Conservation (phyloP, 1,140 invertebrate genomes). For the Pachypeltis micranthus region DNA sequence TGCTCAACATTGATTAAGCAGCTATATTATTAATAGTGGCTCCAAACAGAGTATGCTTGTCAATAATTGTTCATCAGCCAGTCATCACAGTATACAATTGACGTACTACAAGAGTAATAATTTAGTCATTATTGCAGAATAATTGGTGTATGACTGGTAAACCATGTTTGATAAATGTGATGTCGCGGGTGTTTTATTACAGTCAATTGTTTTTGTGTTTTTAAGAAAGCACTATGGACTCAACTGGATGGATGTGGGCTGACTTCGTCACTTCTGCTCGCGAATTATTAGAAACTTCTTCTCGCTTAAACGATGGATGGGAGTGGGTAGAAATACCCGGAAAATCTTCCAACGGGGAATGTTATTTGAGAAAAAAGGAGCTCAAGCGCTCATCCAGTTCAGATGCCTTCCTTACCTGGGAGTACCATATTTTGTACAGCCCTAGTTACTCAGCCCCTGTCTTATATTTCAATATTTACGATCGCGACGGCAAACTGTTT, state of each 20-base stretch:
- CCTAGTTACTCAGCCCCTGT: slow-evolving; percentile 24
- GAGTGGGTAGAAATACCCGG: neutral
- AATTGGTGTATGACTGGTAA: too few species aligned
- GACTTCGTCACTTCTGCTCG: slow-evolving; percentile 9
- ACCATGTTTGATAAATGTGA: too few species aligned
- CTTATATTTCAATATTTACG: slow-evolving; percentile 24
- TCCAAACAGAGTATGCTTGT: too few species aligned
- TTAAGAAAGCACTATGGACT: too few species aligned
- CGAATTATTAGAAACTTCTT: slow-evolving; percentile 17
- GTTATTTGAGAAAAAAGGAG: slow-evolving; percentile 13
- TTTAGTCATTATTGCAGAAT: too few species aligned
- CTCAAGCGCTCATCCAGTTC: neutral
- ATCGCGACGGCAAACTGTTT: slow-evolving; percentile 12
- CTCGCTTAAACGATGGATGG: slow-evolving; percentile 22
- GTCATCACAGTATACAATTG: too few species aligned
- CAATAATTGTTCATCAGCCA: too few species aligned
- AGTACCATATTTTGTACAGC: slow-evolving; percentile 26
- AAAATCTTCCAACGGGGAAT: slow-evolving; percentile 1
- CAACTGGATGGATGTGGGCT: neutral
- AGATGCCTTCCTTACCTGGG: slow-evolving; percentile 15
- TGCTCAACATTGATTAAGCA: too few species aligned
- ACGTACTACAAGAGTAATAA: too few species aligned
- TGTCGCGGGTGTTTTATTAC: too few species aligned
- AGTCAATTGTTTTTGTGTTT: too few species aligned
- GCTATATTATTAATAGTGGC: too few species aligned